Evolutionary conservation across 1,140 invertebrate species (phyloP).

Genomic region (Ectropis grisescens): DNA sequence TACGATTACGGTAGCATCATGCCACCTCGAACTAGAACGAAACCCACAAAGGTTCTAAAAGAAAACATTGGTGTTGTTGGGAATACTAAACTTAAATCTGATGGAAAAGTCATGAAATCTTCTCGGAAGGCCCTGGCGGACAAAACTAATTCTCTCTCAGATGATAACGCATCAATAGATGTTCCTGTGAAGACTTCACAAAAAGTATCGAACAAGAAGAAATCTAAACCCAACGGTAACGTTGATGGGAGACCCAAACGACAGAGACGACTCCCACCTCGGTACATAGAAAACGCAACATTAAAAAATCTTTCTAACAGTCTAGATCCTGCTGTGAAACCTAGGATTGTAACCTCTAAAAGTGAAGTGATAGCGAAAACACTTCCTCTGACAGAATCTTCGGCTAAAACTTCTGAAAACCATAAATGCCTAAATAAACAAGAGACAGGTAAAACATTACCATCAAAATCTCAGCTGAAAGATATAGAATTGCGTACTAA

Average conservation of each 20-base stretch:
- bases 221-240: not conserved
- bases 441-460: not conserved
- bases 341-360: not conserved
- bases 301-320: conserved; percentile 24
- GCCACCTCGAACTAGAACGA: conserved; percentile 39
- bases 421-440: too few species aligned
- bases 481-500: too few species aligned
- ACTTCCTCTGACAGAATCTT: too few species aligned
- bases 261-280: conserved; percentile 27
- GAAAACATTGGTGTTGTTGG: conserved; percentile 28
- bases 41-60: conserved; percentile 28
- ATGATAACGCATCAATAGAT: conserved; percentile 35
- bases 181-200: conserved; percentile 6
- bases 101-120: conserved; percentile 16
- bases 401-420: too few species aligned
- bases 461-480: too few species aligned
- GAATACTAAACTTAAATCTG: conserved; percentile 15
- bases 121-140: conserved; percentile 39
- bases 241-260: conserved; percentile 18
- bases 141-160: conserved; percentile 55
- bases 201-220: conserved; percentile 3
- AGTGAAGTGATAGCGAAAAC: not conserved
- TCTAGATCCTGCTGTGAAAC: conserved; percentile 8
- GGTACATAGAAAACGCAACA: conserved; percentile 25
- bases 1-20: conserved; percentile 36